phyloP scores from a whole-genome alignment of 2,113 vertebrate genomes.

The Nycticebus coucang region DNA sequence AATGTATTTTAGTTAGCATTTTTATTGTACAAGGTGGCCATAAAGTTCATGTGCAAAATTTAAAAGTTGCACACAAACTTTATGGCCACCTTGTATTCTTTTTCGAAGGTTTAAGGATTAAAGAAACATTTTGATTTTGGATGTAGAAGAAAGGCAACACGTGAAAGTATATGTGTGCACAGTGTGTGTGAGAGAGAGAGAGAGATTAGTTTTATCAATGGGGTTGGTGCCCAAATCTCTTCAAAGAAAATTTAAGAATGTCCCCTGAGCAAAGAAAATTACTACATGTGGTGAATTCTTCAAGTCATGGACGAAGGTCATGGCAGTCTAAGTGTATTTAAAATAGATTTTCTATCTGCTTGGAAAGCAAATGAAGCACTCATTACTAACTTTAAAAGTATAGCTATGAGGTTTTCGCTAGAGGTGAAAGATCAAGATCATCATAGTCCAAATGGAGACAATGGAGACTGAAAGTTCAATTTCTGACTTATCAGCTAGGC shows the following conservation, averaged over 20 bases:
- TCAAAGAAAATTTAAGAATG: constrained; percentile 81
- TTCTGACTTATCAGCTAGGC: constrained; percentile 70
- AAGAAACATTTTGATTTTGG: constrained; percentile 48
- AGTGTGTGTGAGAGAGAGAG: not conserved
- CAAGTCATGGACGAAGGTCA: constrained; percentile 85
- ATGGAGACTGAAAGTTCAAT: constrained; percentile 81
- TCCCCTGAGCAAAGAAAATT: constrained; percentile 83
- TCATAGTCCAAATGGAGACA: constrained; percentile 78
- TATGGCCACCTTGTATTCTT: not conserved
- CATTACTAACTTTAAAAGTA: constrained; percentile 85
- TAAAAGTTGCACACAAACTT: too few relatives aligned
- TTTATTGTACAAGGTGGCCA: not conserved
- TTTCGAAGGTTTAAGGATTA: not conserved
- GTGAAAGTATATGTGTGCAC: not conserved
- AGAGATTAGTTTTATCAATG: constrained; percentile 56
- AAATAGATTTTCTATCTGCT: constrained; percentile 85
- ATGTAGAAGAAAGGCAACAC: constrained; percentile 10
- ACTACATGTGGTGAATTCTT: constrained; percentile 84
- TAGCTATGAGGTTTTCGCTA: constrained; percentile 81
- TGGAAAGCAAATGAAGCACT: constrained; percentile 87
- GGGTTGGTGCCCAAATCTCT: constrained; percentile 75
- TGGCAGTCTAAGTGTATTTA: constrained; percentile 82
- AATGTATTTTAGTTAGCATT: not conserved
- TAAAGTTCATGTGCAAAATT: too few relatives aligned
- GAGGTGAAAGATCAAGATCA: constrained; percentile 87